Evolutionary conservation across 2,888 invertebrate species (phyloP).

Genomic region (Amphipoea lucens): DNA sequence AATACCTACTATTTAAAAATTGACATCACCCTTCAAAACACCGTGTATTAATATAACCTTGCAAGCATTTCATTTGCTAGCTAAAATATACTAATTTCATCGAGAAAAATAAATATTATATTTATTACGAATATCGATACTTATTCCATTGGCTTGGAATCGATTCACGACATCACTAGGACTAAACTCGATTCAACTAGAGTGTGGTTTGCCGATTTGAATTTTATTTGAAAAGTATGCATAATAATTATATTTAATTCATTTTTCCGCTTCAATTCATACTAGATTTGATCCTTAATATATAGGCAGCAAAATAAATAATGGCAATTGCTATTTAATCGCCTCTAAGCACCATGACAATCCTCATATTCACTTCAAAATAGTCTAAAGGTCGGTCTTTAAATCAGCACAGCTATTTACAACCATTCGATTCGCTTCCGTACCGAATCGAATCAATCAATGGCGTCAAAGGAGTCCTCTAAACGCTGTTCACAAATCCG

Average conservation of each 20-base stretch:
- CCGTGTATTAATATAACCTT: slow-evolving; percentile 40
- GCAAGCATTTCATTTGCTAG: slow-evolving; percentile 62
- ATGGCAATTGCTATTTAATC: slow-evolving; percentile 36
- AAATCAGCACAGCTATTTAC: no score
- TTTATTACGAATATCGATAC: slow-evolving; percentile 56
- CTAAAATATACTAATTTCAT: slow-evolving; percentile 55
- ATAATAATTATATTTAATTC: slow-evolving; percentile 4
- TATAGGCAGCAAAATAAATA: slow-evolving; percentile 37
- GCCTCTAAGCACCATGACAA: slow-evolving; percentile 45
- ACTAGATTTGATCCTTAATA: slow-evolving; percentile 26
- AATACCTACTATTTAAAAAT: neutral
- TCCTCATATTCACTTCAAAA: slow-evolving; percentile 2
- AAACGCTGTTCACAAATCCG: no score
- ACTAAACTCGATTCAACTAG: slow-evolving; percentile 38
- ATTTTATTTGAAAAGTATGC: neutral
- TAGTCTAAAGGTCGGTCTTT: neutral
- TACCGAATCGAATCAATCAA: no score
- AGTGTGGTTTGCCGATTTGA: slow-evolving; percentile 14
- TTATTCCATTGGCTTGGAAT: slow-evolving; percentile 31
- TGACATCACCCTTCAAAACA: slow-evolving; percentile 13
- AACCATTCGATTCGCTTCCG: neutral
- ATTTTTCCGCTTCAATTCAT: slow-evolving; percentile 24
- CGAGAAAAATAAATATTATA: slow-evolving; percentile 63
- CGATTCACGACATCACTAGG: slow-evolving; percentile 51
- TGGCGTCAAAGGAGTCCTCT: no score